A percentile compares a stretch with the other conserved stretches of the same genome.
Conservation (phyloP, 2,113 vertebrate genomes). For the Dendrocopos noguchii region DNA sequence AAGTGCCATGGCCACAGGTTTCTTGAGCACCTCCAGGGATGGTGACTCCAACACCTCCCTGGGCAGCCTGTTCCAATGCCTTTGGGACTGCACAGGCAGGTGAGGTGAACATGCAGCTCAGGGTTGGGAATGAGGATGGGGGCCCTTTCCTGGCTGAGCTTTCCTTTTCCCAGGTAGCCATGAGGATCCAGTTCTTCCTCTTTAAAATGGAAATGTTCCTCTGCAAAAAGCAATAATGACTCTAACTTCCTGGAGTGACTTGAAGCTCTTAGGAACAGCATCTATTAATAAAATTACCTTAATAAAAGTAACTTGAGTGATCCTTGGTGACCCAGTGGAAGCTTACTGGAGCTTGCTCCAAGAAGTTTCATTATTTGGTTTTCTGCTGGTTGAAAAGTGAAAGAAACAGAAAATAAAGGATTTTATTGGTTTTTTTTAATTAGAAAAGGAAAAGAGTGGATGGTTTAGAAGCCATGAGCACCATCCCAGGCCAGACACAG, state of each 20-base stretch:
- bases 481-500: background rate
- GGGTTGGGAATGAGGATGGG: background rate
- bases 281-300: background rate
- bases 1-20: too few relatives aligned
- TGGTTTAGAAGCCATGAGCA: background rate
- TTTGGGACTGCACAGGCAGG: background rate
- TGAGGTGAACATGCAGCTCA: background rate
- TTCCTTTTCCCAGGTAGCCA: background rate
- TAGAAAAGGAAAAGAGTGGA: too few relatives aligned
- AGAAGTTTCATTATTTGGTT: background rate
- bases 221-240: background rate
- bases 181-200: background rate
- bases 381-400: too few relatives aligned
- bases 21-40: too few relatives aligned
- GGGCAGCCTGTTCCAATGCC: too few relatives aligned
- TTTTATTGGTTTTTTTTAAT: too few relatives aligned
- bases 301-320: background rate
- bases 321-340: background rate
- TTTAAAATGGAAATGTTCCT: background rate
- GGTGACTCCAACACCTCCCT: too few relatives aligned
- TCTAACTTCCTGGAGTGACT: background rate
- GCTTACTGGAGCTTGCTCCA: background rate
- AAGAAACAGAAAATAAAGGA: too few relatives aligned
- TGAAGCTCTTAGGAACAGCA: background rate
- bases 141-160: background rate